phyloP scores from a whole-genome alignment of 2,113 vertebrate genomes.

The Passer montanus region DNA sequence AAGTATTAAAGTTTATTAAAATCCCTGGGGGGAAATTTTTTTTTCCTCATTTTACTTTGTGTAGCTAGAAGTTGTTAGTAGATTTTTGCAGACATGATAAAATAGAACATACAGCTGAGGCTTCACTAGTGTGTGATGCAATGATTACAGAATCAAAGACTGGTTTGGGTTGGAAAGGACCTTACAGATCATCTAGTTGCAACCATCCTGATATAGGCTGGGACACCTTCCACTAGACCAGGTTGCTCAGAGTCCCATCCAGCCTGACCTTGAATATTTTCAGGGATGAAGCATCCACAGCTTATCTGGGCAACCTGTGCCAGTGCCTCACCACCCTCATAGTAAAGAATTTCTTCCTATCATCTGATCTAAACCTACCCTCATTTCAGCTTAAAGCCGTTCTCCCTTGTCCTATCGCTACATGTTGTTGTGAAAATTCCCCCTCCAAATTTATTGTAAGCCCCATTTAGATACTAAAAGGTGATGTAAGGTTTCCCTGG shows the following conservation, averaged over 20 bases:
- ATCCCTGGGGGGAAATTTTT: background rate
- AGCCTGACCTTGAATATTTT: background rate
- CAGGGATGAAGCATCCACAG: background rate
- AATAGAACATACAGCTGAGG: background rate
- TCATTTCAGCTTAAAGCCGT: background rate
- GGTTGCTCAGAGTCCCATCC: background rate
- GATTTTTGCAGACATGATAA: background rate
- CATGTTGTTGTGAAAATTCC: background rate
- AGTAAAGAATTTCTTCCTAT: background rate
- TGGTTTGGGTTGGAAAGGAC: background rate
- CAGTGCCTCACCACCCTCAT: background rate
- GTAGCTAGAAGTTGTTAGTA: background rate
- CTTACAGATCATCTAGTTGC: background rate
- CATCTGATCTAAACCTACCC: background rate
- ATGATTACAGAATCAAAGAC: background rate
- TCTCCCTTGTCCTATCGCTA: background rate
- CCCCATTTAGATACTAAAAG: background rate
- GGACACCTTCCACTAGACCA: background rate
- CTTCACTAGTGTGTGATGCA: background rate
- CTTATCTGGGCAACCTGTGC: background rate
- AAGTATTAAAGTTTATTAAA: background rate
- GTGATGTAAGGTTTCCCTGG: background rate
- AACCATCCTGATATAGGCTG: background rate
- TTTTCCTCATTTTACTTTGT: background rate
- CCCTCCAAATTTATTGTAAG: background rate